Evolutionary conservation across 1,140 invertebrate genomes (phyloP), one percentile per base, ranked within the genome.

Genomic region (Ostrea denselamellosa): DNA sequence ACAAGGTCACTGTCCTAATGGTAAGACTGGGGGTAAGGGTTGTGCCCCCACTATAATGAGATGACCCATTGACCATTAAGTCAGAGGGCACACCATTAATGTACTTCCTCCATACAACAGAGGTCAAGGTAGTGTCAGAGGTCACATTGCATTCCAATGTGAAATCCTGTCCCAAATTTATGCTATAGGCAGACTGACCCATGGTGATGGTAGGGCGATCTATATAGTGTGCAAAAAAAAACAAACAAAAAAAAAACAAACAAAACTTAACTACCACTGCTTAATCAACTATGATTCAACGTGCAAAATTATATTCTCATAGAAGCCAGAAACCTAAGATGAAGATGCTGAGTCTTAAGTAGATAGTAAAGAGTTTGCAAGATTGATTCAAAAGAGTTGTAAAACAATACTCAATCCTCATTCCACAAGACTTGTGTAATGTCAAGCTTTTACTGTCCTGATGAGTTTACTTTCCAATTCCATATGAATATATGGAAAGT

Each of bases 131-230:
- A 12, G 88, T 86, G 17, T 62, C 54, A 44, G 58, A 83, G 19
- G 83, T 84, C 17, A 85, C 68, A 53, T 89, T 85, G 56, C 88
- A 89, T 51, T n/a, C 17, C 68, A 89, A 56, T 8, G 86, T 89
- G 19, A 89, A 83, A 52, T 85, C 77, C 51, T 81, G 19, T 58
- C 82, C 86, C 28, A 85, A 71, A 14, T 19, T 44, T 2, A 62
- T 65, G 17, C 22, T 82, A 53, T 89, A 89, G 17, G 85, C 68
- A 8, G n/a, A 83, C 19, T 83, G 68, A 68, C 22, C 25, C 19
- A 86, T 28, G 44, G 71, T 81, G 65, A 86, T 71, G 51, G 17
- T 86, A 17, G 85, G 85, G 10, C 51, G 83, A 85, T 53, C 44
- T 83, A 83, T 8, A 83, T n/a, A 53, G 34, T 10, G 22, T 25